A percentile compares a stretch with the other conserved stretches of the same genome.
These are phyloP conservation scores for Chaenocephalus aceratus DNA, from an alignment of 2,113 vertebrate genomes.

Conservation along the genomic window DNA sequence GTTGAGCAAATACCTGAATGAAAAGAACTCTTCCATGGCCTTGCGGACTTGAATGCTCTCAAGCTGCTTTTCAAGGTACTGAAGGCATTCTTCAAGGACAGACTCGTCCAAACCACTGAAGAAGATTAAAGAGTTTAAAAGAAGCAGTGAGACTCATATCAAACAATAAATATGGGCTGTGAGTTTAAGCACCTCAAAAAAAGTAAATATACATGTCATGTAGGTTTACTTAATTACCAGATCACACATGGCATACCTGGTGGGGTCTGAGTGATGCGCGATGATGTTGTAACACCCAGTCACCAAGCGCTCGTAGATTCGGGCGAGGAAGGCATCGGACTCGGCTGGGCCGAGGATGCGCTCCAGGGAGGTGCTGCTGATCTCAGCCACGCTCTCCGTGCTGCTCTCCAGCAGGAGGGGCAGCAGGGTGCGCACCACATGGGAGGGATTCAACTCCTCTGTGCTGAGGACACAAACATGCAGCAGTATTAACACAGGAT, in stretches of 20 bases:
- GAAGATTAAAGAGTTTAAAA: background rate
- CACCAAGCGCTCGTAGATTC: slow-evolving; percentile 94
- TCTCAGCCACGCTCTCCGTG: slow-evolving; percentile 96
- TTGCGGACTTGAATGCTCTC: slow-evolving; percentile 96
- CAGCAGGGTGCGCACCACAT: slow-evolving; percentile 91
- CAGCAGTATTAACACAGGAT: background rate
- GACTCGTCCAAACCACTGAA: slow-evolving; percentile 94
- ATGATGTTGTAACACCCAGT: slow-evolving; percentile 97
- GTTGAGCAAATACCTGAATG: slow-evolving; percentile 87
- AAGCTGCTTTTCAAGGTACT: slow-evolving; percentile 96
- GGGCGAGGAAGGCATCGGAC: slow-evolving; percentile 94
- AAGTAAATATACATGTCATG: background rate
- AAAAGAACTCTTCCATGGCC: slow-evolving; percentile 99
- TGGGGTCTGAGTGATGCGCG: slow-evolving; percentile 93
- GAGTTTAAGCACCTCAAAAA: background rate
- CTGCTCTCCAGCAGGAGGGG: slow-evolving; percentile 95
- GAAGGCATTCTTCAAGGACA: slow-evolving; percentile 95
- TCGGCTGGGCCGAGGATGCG: slow-evolving; percentile 94
- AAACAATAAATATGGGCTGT: background rate
- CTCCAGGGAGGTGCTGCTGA: slow-evolving; percentile 94
- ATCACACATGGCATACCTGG: slow-evolving; percentile 83
- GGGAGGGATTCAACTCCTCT: slow-evolving; percentile 92
- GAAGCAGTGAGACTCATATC: background rate
- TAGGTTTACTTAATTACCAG: background rate
- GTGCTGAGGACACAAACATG: slow-evolving; percentile 84